A percentile compares a stretch with the other conserved stretches of the same genome.
Conservation (phyloP, 2,797 vertebrate genomes). For the Melanotaenia parkinsoni region DNA sequence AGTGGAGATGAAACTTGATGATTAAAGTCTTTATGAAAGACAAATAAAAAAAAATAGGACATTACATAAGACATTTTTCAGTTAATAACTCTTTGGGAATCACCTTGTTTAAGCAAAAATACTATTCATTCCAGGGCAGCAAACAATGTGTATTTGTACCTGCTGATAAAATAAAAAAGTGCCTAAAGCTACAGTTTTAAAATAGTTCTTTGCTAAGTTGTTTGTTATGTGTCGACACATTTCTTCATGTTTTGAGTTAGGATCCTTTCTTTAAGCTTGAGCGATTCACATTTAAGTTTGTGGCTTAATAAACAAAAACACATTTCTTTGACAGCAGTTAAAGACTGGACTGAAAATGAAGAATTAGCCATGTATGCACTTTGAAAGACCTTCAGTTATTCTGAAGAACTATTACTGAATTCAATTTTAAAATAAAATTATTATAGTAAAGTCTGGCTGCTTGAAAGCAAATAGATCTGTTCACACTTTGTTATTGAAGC, state of each 20-base stretch:
- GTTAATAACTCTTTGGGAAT: no score
- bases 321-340: background rate
- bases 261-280: background rate
- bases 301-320: background rate
- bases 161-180: background rate
- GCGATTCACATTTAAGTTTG: background rate
- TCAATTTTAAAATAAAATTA: background rate
- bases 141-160: background rate
- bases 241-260: background rate
- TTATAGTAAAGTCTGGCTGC: no score
- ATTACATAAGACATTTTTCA: no score
- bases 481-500: constrained; percentile 23
- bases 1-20: constrained; percentile 11
- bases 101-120: no score
- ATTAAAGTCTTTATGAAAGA: no score
- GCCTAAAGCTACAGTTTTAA: background rate
- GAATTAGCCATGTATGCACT: no score
- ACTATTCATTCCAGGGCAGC: no score
- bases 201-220: background rate
- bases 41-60: no score
- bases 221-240: background rate
- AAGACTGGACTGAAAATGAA: background rate
- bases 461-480: no score
- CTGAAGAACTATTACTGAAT: no score
- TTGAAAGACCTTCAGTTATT: no score